Evolutionary conservation across 2,113 vertebrate genomes (phyloP), one percentile per base, ranked within the genome.

Genomic region (Sinocyclocheilus grahami): DNA sequence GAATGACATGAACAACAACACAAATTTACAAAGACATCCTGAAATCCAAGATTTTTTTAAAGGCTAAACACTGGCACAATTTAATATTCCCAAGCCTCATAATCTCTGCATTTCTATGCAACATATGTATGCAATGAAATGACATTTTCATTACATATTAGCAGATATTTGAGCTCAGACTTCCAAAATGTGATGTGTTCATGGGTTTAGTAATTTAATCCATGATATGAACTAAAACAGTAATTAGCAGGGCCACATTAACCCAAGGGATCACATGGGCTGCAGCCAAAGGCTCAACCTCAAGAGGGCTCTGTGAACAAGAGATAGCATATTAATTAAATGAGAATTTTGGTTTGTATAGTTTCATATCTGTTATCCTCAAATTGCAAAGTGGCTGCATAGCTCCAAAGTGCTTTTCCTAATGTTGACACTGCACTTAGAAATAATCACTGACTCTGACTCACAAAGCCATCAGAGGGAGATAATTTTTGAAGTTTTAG

Each of bases 271-370:
- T 42, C 60, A 65, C 39, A 65, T 48, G 37, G n/a, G 60, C 37
- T 63, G 3, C n/a, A 27, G 60, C 58, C 60, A 46, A 39, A 7
- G 14, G 60, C 39, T 63, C n/a, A 63, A 46, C 22, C 78, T 81
- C 37, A 46, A 27, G 37, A 60, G 78, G 78, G 13, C 60, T 8
- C 22, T 14, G 60, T 42, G 13, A 81, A 48, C 37, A 63, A n/a
- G 37, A 63, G 55, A 80, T 63, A 81, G 33, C 58, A 65, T 37
- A 69, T 51, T 69, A 55, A 83, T 83, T 71, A 51, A 71, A 82
- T 22, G 16, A 65, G 60, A 39, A 82, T 48, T 82, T 71, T 53
- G 63, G 37, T 83, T 83, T 83, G 81, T 27, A 71, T 71, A 27
- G 10, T 65, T 81, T 62, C 37, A 65, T 48, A 65, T 80, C 20